phyloP scores from a whole-genome alignment of 2,888 invertebrate species.

The Blomia tropicalis region DNA sequence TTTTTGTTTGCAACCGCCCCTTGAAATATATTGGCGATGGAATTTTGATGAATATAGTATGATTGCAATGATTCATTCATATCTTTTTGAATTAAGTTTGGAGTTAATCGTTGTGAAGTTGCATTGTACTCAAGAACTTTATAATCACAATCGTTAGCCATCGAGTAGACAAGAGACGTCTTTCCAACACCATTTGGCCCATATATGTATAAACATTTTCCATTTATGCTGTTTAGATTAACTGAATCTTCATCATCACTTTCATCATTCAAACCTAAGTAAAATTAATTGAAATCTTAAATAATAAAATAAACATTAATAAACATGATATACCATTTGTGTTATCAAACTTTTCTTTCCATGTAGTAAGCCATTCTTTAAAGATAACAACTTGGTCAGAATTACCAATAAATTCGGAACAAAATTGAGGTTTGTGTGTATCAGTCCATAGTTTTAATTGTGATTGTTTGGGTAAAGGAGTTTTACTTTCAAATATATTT shows the following conservation, averaged over 20 bases:
- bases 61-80: constrained; percentile 1
- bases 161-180: not conserved
- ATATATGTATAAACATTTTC: constrained; percentile 1
- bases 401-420: not conserved
- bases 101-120: constrained; percentile 5
- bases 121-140: constrained; percentile 11
- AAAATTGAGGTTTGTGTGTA: not conserved
- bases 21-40: not conserved
- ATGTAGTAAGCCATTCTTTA: not conserved
- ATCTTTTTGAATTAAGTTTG: not conserved
- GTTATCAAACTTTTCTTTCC: not conserved
- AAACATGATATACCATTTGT: not conserved
- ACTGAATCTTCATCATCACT: not conserved
- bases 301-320: not conserved
- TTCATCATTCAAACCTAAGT: not conserved
- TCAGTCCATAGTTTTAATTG: not conserved
- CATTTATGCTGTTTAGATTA: not conserved
- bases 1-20: too few species aligned
- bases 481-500: not conserved
- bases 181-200: constrained; percentile 5
- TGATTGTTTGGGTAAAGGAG: not conserved
- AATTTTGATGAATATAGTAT: not conserved
- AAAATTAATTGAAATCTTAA: not conserved
- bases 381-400: not conserved
- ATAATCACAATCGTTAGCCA: not conserved